These are phyloP conservation scores for Sebastes miniatus DNA, from an alignment of 2,797 vertebrate species.

Conservation along the genomic window DNA sequence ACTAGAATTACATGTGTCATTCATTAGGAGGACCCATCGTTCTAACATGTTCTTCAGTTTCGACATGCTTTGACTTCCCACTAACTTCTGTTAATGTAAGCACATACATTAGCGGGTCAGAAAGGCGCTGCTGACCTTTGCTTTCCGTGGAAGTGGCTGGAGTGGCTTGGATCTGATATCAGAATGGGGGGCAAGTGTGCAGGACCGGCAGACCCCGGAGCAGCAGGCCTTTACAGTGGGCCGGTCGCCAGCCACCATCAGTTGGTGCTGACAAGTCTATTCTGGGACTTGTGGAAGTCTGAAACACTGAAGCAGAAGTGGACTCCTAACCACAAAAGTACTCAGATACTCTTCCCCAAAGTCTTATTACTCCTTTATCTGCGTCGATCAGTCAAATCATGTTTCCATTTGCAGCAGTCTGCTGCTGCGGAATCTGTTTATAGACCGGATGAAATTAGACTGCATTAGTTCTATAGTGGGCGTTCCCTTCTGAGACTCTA, in stretches of 20 bases:
- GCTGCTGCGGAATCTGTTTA: neutral
- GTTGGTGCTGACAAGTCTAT: conserved; percentile 76
- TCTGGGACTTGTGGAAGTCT: conserved; percentile 62
- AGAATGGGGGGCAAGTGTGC: conserved; percentile 53
- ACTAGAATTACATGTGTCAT: neutral
- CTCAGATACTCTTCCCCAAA: conserved; percentile 17
- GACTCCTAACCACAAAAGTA: conserved; percentile 47
- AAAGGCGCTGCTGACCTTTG: conserved; percentile 65
- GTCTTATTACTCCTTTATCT: conserved; percentile 31
- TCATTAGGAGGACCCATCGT: neutral
- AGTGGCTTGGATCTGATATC: conserved; percentile 52
- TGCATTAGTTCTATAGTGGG: neutral
- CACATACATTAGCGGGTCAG: conserved; percentile 16
- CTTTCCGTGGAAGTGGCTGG: conserved; percentile 43
- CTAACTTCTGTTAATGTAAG: conserved; percentile 20
- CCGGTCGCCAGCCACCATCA: conserved; percentile 50
- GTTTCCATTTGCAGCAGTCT: neutral
- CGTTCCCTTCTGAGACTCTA: neutral
- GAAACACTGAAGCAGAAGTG: conserved; percentile 38
- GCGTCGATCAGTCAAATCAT: conserved; percentile 23
- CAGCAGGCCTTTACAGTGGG: conserved; percentile 60
- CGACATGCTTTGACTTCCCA: neutral
- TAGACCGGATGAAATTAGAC: conserved; percentile 12
- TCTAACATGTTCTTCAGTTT: neutral
- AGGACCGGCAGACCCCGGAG: conserved; percentile 11